phyloP scores from a whole-genome alignment of 2,888 invertebrate species.

The Polyploca ridens region DNA sequence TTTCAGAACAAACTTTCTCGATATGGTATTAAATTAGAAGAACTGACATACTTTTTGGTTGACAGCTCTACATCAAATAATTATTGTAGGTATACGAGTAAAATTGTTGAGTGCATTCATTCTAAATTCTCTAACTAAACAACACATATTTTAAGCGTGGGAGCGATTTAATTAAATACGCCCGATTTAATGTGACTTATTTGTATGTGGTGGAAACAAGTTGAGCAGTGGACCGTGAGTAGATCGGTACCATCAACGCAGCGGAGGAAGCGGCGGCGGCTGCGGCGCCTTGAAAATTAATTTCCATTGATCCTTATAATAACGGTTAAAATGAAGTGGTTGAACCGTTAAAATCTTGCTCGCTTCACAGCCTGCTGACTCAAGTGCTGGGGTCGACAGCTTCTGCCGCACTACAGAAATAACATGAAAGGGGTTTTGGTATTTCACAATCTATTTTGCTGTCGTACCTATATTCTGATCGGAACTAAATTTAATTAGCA shows the following conservation, averaged over 20 bases:
- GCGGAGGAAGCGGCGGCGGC: not conserved
- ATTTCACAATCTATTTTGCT: not conserved
- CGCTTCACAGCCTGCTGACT: constrained; percentile 48
- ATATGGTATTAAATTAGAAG: not conserved
- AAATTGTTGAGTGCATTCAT: too few species aligned
- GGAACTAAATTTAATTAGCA: not conserved
- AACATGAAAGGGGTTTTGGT: constrained; percentile 16
- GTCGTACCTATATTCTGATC: not conserved
- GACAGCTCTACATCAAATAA: not conserved
- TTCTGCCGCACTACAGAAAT: constrained; percentile 26
- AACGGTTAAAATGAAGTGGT: constrained; percentile 47
- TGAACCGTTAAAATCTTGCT: constrained; percentile 55
- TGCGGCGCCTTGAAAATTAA: constrained; percentile 37
- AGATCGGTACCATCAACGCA: not conserved
- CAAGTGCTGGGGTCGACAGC: constrained; percentile 34
- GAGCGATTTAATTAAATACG: not conserved
- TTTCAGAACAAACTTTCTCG: not conserved
- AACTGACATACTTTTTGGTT: not conserved
- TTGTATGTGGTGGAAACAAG: not conserved
- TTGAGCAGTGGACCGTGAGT: constrained; percentile 1
- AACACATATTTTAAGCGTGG: not conserved
- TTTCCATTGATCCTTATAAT: constrained; percentile 54
- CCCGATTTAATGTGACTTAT: not conserved
- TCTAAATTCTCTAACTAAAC: not conserved
- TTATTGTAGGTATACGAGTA: not conserved